Percentiles rank a stretch among this genome's conserved stretches.
Conservation (phyloP, 2,797 vertebrate species). For the Monodelphis domestica region DNA sequence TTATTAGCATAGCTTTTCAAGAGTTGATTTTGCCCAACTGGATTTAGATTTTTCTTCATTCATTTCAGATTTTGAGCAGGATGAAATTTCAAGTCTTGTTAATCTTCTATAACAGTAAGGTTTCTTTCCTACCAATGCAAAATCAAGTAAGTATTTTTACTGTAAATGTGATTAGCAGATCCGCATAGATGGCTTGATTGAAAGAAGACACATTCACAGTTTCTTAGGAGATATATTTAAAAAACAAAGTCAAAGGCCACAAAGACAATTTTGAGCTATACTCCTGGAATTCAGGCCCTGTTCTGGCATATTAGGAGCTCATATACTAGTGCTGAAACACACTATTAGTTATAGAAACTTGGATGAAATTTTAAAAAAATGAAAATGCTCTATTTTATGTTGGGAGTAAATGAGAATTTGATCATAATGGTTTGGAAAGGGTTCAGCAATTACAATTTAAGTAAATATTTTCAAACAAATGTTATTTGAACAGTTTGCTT, state of each 20-base stretch:
- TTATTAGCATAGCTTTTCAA: neutral
- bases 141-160: conserved; percentile 36
- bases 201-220: conserved; percentile 43
- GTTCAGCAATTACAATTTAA: conserved; percentile 37
- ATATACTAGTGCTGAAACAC: conserved; percentile 36
- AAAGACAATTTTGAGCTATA: conserved; percentile 50
- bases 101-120: neutral
- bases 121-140: conserved; percentile 17
- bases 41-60: neutral
- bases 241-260: conserved; percentile 45
- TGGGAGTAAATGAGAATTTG: conserved; percentile 46
- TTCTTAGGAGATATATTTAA: conserved; percentile 25
- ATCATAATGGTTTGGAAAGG: conserved; percentile 17
- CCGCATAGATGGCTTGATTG: conserved; percentile 53
- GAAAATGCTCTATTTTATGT: neutral
- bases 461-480: conserved; percentile 51
- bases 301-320: conserved; percentile 62
- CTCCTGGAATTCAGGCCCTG: conserved; percentile 37
- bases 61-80: neutral
- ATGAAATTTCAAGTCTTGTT: conserved; percentile 28
- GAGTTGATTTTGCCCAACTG: neutral
- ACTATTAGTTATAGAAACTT: conserved; percentile 46
- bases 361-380: conserved; percentile 56
- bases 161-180: conserved; percentile 36
- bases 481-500: neutral